Conservation (phyloP, 2,113 vertebrate genomes). For the Labrus mixtus region DNA sequence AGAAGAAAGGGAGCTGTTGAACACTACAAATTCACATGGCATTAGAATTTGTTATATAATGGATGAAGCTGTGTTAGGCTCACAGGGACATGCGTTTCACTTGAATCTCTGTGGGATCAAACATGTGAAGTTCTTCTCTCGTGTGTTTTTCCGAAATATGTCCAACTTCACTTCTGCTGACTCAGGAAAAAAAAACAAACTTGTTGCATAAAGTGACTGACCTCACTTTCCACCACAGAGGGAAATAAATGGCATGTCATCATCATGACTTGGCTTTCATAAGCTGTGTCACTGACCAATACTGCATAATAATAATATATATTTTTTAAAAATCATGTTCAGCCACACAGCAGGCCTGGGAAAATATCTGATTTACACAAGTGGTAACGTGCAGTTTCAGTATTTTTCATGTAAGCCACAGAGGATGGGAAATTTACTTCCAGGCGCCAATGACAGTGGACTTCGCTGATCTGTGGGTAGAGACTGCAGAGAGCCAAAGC, state of each 20-base stretch:
- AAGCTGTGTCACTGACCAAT: constrained; percentile 28
- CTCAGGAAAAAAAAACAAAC: constrained; percentile 30
- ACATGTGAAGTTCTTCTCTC: not conserved
- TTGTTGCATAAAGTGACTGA: constrained; percentile 24
- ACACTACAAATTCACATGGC: not conserved
- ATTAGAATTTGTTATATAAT: not conserved
- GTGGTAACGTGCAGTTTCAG: constrained; percentile 37
- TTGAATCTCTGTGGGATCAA: constrained; percentile 1
- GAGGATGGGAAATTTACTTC: constrained; percentile 42
- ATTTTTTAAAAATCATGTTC: constrained; percentile 26
- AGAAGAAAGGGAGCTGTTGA: not conserved
- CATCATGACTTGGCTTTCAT: constrained; percentile 49
- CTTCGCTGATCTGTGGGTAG: constrained; percentile 55
- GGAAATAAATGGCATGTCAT: constrained; percentile 39
- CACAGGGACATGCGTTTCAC: not conserved
- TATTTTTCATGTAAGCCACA: constrained; percentile 66
- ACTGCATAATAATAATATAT: constrained; percentile 4
- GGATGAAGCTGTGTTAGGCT: not conserved
- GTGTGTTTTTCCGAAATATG: constrained; percentile 8
- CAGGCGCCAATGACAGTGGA: constrained; percentile 62
- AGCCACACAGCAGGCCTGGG: constrained; percentile 31
- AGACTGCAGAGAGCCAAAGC: constrained; percentile 47
- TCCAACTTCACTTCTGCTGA: constrained; percentile 44
- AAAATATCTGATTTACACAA: constrained; percentile 51
- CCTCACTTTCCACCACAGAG: constrained; percentile 53